phyloP scores from a whole-genome alignment of 1,140 invertebrate species.

The Papilio glaucus region DNA sequence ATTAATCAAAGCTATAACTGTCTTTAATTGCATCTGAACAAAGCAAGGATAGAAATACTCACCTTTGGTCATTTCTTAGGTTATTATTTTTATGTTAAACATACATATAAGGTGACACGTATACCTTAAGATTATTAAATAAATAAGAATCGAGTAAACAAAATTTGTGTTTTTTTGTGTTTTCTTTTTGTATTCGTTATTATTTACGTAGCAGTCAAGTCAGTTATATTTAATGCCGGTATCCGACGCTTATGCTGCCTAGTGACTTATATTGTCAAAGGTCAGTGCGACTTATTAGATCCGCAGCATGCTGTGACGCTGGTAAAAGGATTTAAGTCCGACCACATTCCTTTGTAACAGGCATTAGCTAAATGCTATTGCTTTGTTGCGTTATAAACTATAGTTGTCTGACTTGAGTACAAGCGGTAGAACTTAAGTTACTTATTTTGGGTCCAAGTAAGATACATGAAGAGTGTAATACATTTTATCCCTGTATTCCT shows the following conservation, averaged over 20 bases:
- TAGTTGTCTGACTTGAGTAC: background rate
- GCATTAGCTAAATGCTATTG: constrained; percentile 22
- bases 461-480: too few relatives aligned
- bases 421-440: background rate
- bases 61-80: background rate
- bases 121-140: background rate
- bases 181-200: background rate
- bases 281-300: constrained; percentile 36
- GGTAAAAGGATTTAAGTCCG: constrained; percentile 36
- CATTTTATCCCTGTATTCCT: too few relatives aligned
- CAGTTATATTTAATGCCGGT: background rate
- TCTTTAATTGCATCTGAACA: background rate
- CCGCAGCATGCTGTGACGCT: constrained; percentile 16
- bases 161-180: background rate
- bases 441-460: background rate
- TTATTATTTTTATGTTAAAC: background rate
- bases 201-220: background rate
- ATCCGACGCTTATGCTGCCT: background rate
- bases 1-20: too few relatives aligned
- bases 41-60: background rate
- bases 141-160: background rate
- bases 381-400: background rate
- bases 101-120: background rate
- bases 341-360: constrained; percentile 29
- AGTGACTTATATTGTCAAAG: constrained; percentile 37